Base-by-base conservation (phyloP, 2,888 invertebrate genomes). In the Pyrrhia umbra region DNA sequence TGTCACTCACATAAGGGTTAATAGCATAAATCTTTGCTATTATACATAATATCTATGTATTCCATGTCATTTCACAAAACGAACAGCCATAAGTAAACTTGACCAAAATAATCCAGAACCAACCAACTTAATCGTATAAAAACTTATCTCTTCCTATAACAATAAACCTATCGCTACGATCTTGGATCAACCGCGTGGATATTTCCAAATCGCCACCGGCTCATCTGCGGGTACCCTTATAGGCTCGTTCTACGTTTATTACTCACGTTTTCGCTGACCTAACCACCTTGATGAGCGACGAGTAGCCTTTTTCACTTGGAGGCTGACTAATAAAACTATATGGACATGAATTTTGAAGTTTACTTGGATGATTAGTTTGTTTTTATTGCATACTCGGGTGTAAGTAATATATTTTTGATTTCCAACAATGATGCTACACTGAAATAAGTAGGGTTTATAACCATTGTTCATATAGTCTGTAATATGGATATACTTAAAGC, bases 181-280 rank as follows among this genome's bases (percentile, higher is more conserved):
- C 58, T 65, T 61, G 40, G 42, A 69, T 56, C 55, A 58, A 60
- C 37, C 2, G 45, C 30, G 18, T 16, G 46, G 55, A 60, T 72
- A 68, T 60, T 43, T 4, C 50, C 61, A 73, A 68, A 77, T 63
- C 42, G 20, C 43, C 39, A 61, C 73, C 23, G 56, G 27, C 40
- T 77, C 52, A 69, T 79, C 66, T 81, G 79, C 55, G 54, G 68
- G 70, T 59, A 56, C 59, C 76, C 74, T 82, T 82, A 80, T 70
- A 75, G 68, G 71, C 75, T 70, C 63, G 70, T 72, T 70, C 66
- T 56, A 55, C 70, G 77, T 82, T 85, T 84, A 82, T 84, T 82
- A 81, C 80, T 74, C 63, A 68, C 76, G 82, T 81, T 84, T 83
- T 81, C 62, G 82, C 85, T 84, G 82, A 84, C 84, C 85, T 81